Evolutionary conservation across 2,888 invertebrate species (phyloP).

Genomic region (Phytoseiulus persimilis): DNA sequence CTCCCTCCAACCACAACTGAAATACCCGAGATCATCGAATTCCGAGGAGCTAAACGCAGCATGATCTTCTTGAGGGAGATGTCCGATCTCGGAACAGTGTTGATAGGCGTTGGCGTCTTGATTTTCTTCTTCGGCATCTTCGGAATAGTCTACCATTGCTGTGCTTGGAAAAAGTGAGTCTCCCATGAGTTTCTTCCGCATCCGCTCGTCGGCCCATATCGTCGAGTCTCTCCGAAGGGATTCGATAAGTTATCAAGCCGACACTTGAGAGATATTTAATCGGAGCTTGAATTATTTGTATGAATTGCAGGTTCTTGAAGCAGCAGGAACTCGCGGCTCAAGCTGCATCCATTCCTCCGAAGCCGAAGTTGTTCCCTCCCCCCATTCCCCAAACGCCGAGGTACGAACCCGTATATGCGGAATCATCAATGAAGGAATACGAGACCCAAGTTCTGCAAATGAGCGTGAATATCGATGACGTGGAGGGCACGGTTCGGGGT

Average conservation of each 20-base stretch:
- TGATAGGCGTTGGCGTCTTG: constrained; percentile 78
- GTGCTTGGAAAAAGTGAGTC: constrained; percentile 79
- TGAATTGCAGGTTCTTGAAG: not conserved
- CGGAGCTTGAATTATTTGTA: no score
- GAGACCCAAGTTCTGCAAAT: constrained; percentile 88
- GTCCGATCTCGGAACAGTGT: constrained; percentile 53
- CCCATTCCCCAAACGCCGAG: constrained; percentile 54
- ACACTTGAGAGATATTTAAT: no score
- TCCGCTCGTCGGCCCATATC: no score
- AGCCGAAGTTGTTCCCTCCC: constrained; percentile 35
- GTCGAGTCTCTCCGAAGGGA: no score
- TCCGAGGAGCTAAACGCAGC: constrained; percentile 42
- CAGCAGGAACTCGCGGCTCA: constrained; percentile 33
- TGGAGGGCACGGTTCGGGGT: constrained; percentile 52
- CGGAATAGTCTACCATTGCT: constrained; percentile 83
- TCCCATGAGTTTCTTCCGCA: not conserved
- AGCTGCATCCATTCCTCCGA: constrained; percentile 17
- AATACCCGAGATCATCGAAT: constrained; percentile 36
- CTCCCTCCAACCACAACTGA: constrained; percentile 43
- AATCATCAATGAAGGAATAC: constrained; percentile 77
- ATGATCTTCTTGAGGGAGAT: constrained; percentile 44
- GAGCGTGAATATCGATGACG: constrained; percentile 78
- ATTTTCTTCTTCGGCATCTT: constrained; percentile 76
- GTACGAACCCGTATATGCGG: constrained; percentile 64
- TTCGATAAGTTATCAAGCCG: no score